Base-by-base conservation (phyloP, 1,140 invertebrate species). In the Pemphigus obesinymphae region DNA sequence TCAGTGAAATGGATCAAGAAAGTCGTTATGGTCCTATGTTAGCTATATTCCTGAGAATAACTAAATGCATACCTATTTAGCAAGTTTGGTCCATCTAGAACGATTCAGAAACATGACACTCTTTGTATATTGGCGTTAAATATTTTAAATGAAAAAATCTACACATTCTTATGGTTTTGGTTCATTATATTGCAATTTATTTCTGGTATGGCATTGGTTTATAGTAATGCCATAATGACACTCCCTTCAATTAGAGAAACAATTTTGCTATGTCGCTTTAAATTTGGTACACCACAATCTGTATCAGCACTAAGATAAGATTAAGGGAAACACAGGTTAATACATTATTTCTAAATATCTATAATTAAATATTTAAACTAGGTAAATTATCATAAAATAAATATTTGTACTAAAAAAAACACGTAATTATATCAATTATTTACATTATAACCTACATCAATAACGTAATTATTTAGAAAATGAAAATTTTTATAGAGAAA, bases 61-160 rank as follows among this genome's bases (percentile, higher is more conserved):
- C 95, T 1, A 97, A 97, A 86, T 97, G 96, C 85, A 95, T 93
- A n/a, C n/a, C n/a, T n/a, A 63, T 97, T 97, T 91, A 93, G 93
- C 88, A 96, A 95, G 88, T 96, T 89, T 86, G 95, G 95, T 89
- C 89, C 94, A 48, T 94, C 94, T n/a, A 94, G 94, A 75, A 89
- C 92, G 1, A 91, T 95, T 58, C 93, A 95, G 86, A 93, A 90
- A 82, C 91, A 93, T 85, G 95, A 96, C 86, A 92, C 94, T 1
- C 89, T 96, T 10, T 97, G 95, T 85, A 90, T 96, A 11, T 89
- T 97, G 0, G 95, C 95, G 1, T 88, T 96, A 82, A 97, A 97
- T 87, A 96, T 97, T 84, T 90, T 97, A 73, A 97, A 97, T 87
- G 96, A 97, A 86, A 97, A 97, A 87, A 96, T 96, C 84, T 97